Conservation (phyloP, 2,113 vertebrate genomes). For the Sigmodon hispidus region DNA sequence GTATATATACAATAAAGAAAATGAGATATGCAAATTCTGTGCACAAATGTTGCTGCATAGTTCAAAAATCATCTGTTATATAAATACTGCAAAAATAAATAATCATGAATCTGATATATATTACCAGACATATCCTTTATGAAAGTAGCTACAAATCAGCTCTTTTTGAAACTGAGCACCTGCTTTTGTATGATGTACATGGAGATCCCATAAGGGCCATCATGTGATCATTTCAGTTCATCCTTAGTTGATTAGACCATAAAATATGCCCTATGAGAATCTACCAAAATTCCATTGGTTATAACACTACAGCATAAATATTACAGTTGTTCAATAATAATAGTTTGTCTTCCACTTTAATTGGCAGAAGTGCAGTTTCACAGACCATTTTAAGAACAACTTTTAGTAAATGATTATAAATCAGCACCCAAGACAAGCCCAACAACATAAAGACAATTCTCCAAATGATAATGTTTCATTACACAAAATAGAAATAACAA, state of each 20-base stretch:
- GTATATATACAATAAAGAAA: background rate
- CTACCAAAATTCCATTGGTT: slow-evolving; percentile 19
- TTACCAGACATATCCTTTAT: background rate
- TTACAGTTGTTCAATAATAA: slow-evolving; percentile 43
- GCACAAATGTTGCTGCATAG: background rate
- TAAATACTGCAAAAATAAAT: background rate
- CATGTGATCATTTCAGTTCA: background rate
- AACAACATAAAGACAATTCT: slow-evolving; percentile 11
- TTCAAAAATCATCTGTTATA: background rate
- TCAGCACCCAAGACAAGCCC: background rate
- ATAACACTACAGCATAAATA: slow-evolving; percentile 7
- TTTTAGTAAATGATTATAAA: slow-evolving; percentile 43
- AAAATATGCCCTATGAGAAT: slow-evolving; percentile 30
- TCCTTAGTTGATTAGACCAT: slow-evolving; percentile 50
- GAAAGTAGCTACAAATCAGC: background rate
- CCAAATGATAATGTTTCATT: slow-evolving; percentile 35
- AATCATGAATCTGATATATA: background rate
- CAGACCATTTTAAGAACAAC: background rate
- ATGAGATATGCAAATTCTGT: background rate
- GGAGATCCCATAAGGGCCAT: background rate
- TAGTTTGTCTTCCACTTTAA: slow-evolving; percentile 49
- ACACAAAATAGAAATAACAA: background rate
- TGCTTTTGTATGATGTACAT: background rate
- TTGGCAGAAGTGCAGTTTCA: slow-evolving; percentile 5
- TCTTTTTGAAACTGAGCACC: background rate